Percentiles rank a stretch among this genome's conserved stretches.
Conservation (phyloP, 1,140 invertebrate genomes). For the Dolichoris vasculosae region DNA sequence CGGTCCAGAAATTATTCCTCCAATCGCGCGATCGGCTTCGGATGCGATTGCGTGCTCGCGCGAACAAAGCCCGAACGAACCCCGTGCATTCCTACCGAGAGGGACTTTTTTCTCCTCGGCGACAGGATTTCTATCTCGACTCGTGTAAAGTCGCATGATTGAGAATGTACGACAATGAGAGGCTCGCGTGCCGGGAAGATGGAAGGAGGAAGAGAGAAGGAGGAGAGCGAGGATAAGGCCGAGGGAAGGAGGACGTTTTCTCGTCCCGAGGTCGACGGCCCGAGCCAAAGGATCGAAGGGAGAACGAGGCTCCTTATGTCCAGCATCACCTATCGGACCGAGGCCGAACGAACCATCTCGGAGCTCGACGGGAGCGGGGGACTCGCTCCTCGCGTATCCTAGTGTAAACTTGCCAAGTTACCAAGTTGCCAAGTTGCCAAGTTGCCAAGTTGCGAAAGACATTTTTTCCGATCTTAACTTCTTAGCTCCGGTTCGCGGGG, state of each 20-base stretch:
- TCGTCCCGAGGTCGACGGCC: constrained; percentile 68
- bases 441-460: constrained; percentile 32
- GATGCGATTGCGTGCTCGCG: neutral
- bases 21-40: neutral
- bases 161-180: constrained; percentile 65
- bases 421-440: too few relatives aligned
- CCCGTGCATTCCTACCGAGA: neutral
- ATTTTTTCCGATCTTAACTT: constrained; percentile 2
- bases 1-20: neutral
- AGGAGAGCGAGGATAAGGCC: neutral
- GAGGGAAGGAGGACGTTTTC: neutral
- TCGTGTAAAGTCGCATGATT: constrained; percentile 50
- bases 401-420: too few relatives aligned
- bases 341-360: constrained; percentile 64
- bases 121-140: constrained; percentile 47
- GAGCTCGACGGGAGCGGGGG: constrained; percentile 62
- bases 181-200: constrained; percentile 59
- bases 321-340: constrained; percentile 71
- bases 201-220: neutral
- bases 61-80: neutral
- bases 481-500: too few relatives aligned
- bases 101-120: neutral
- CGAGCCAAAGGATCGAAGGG: constrained; percentile 63
- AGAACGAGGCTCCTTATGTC: constrained; percentile 48
- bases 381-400: constrained; percentile 60